Base-by-base conservation (phyloP, 2,113 vertebrate species). In the Shinisaurus crocodilurus region DNA sequence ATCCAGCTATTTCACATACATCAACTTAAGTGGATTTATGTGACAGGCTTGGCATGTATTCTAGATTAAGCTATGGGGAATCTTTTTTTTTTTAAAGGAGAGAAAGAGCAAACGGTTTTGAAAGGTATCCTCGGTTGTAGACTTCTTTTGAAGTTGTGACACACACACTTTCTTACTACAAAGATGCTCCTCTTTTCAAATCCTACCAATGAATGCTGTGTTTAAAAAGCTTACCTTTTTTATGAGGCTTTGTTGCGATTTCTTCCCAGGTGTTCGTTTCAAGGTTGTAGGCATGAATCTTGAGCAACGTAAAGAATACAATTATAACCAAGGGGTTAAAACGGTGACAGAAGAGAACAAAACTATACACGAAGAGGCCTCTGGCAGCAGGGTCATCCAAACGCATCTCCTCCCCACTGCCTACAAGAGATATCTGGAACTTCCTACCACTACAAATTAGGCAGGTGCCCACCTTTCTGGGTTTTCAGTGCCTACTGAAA, bases 181-280 rank as follows among this genome's bases (percentile, higher is more conserved):
- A 57, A 16, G 20, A 15, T 0, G 5, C 16, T 70, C 18, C 45
- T 10, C 7, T 48, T n/a, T n/a, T 15, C 80, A 16, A 25, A 12
- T 20, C 40, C 18, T 86, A 1, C 57, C 81, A 43, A 74, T 13
- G 2, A 48, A 50, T 6, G 1, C 10, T 16, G 5, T 25, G 50
- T 2, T 63, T 86, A 83, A 50, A 65, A 89, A 6, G 75, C 95
- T 96, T 95, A 99, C 99, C 99, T 92, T 99, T 98, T 98, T 99
- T 98, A 65, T 99, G 98, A 84, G 99, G 99, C 96, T 98, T 99
- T 0, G 99, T 99, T 88, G 97, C 89, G 43, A 99, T 99, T 96
- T 99, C 99, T 92, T 99, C 99, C 99, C 99, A 99, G 29, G 98
- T 99, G 95, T 99, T 99, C 16, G 98, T 99, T 97, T 99, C 99